Percentiles rank a stretch among this genome's conserved stretches.
phyloP scores from a whole-genome alignment of 2,113 vertebrate species.

The Psilopsiagon aymara region DNA sequence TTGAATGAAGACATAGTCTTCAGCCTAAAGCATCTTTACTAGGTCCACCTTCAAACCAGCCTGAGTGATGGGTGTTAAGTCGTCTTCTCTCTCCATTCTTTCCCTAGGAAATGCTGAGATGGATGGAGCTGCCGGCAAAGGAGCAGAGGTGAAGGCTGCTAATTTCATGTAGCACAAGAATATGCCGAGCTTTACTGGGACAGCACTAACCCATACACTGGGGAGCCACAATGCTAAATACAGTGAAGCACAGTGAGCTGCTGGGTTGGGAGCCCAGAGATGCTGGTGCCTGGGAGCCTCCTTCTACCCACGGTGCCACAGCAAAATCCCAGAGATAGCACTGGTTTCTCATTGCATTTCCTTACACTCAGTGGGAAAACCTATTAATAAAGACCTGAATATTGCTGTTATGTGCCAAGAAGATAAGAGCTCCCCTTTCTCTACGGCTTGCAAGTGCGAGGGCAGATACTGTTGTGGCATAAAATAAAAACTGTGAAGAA shows the following conservation, averaged over 20 bases:
- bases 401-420: not conserved
- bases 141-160: conserved; percentile 14
- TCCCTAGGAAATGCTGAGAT: not conserved
- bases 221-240: not conserved
- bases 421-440: not conserved
- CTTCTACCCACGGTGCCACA: not conserved
- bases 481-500: not conserved
- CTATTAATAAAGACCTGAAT: not conserved
- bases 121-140: not conserved
- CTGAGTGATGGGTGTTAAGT: not conserved
- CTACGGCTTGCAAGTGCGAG: not conserved
- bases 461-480: not conserved
- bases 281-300: not conserved
- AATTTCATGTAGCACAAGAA: not conserved
- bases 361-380: not conserved
- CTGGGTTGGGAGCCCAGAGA: not conserved
- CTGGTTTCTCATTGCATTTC: not conserved
- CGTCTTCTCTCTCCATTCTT: not conserved
- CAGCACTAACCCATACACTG: not conserved
- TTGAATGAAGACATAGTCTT: not conserved
- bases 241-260: not conserved
- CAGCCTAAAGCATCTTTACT: not conserved
- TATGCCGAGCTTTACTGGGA: not conserved
- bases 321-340: not conserved
- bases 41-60: not conserved